Evolutionary conservation across 2,113 vertebrate species (phyloP).

Genomic region (Trachemys scripta): DNA sequence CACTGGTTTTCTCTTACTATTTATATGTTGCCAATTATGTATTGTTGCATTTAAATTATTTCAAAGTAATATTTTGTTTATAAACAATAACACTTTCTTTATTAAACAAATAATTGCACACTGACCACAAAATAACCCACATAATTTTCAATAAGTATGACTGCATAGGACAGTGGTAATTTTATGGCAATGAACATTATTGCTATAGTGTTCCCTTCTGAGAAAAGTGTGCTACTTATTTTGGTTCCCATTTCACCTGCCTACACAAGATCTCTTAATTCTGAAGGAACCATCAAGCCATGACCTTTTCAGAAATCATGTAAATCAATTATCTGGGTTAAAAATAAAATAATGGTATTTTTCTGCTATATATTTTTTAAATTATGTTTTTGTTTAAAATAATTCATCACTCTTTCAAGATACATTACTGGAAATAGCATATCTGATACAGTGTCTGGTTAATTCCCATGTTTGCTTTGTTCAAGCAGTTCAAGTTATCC

Average conservation of each 20-base stretch:
- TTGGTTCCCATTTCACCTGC: not conserved
- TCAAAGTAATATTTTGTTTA: not conserved
- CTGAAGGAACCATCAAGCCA: not conserved
- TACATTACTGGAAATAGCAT: no score
- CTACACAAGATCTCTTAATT: fast-evolving
- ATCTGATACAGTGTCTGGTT: not conserved
- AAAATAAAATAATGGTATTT: not conserved
- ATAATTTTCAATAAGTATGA: not conserved
- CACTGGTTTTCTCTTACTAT: not conserved
- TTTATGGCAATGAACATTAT: not conserved
- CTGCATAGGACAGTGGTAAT: not conserved
- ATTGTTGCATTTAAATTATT: not conserved
- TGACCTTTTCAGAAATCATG: not conserved
- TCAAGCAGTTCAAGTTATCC: not conserved
- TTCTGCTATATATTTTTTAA: not conserved
- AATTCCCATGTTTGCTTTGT: not conserved
- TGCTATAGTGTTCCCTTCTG: not conserved
- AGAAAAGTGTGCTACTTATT: not conserved
- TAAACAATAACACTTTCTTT: not conserved
- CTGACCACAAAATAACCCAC: not conserved
- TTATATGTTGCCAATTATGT: not conserved
- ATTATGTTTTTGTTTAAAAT: not conserved
- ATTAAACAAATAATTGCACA: not conserved
- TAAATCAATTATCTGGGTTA: not conserved
- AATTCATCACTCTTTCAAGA: not conserved